Evolutionary conservation across 1,140 invertebrate species (phyloP), one percentile per base, ranked within the genome.

Genomic region (Papilio glaucus): DNA sequence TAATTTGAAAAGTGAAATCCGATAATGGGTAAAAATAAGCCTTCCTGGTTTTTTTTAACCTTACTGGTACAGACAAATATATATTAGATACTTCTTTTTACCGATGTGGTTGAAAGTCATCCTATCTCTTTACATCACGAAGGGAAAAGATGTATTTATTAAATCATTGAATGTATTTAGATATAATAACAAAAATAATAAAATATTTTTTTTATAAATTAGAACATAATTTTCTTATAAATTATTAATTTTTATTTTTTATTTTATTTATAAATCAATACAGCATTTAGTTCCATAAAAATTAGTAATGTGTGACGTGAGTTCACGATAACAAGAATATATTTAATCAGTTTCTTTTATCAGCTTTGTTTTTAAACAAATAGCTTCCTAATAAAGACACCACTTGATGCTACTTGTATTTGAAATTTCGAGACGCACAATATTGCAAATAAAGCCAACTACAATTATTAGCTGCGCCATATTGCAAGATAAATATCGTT

Each of bases 311-410:
- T n/a, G 12, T 42, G 12, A 42, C 39, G 12, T 12, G n/a, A 42
- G 39, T 42, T 42, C 10, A 13, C 39, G 5, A 42, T 42, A 42
- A 42, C 5, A 1, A 42, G 12, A 42, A 42, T 42, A 4, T n/a
- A n/a, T n/a, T n/a, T n/a, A n/a, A n/a, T n/a, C n/a, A n/a, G 6
- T 42, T 42, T 42, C 4, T 45, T 69, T 29, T 37, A 33, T 73
- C 13, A n/a, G n/a, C n/a, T 68, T 73, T 69, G 29, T n/a, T 38
- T 68, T 18, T 18, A n/a, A 12, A 12, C 37, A 57, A 41, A 57
- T 60, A 26, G 12, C 18, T 49, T 49, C 15, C 42, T 49, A 21
- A 7, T 49, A 15, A 49, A 18, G 15, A 1, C 18, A 12, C 8
- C 5, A 18, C 15, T 45, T 6, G 6, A 33, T 33, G 6, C 29